phyloP scores from a whole-genome alignment of 2,113 vertebrate genomes.

The Todiramphus chloris region DNA sequence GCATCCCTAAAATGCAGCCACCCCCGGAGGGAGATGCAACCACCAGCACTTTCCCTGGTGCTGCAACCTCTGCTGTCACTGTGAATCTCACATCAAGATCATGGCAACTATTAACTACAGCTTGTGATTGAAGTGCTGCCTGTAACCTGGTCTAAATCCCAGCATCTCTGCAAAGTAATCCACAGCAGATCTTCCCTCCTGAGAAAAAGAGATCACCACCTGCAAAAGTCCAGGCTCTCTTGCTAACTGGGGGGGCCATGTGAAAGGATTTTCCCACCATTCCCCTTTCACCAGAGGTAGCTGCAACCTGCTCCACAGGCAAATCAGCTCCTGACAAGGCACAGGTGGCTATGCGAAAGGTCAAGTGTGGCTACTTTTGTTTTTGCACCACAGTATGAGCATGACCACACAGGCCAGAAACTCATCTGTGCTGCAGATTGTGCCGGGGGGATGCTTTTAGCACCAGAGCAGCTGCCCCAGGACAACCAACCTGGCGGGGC shows the following conservation, averaged over 20 bases:
- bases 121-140: neutral
- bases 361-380: neutral
- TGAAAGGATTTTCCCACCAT: neutral
- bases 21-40: accelerated
- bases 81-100: neutral
- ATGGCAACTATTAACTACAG: neutral
- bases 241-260: neutral
- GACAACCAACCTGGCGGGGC: neutral
- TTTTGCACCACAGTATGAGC: neutral
- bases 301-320: neutral
- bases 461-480: neutral
- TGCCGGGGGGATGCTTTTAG: neutral
- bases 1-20: neutral
- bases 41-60: neutral
- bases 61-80: neutral
- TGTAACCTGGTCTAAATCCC: neutral
- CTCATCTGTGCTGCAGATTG: neutral
- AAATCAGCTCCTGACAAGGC: neutral
- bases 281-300: neutral
- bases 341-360: neutral
- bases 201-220: neutral
- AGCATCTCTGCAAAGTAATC: neutral
- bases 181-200: neutral
- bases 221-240: neutral
- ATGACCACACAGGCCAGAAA: neutral